Conservation (phyloP, 2,113 vertebrate species). For the Sinocyclocheilus rhinocerous region DNA sequence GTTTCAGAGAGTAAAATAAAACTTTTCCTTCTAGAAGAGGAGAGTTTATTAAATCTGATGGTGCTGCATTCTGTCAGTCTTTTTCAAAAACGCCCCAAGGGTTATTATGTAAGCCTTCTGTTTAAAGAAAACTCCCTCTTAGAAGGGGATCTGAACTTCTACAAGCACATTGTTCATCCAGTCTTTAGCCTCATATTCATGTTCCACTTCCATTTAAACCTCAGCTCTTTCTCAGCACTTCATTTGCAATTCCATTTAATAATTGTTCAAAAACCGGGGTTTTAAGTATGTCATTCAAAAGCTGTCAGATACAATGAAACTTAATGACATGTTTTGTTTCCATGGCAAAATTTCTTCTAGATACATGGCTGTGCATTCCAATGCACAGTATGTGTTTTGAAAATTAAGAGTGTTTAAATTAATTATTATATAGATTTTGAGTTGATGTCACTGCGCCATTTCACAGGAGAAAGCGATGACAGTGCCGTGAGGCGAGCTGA, state of each 20-base stretch:
- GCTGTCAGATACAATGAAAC: not conserved
- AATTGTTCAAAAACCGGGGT: not conserved
- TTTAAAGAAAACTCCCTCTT: not conserved
- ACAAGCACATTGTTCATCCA: not conserved
- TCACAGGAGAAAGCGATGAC: not conserved
- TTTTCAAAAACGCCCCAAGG: not conserved
- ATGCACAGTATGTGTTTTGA: not conserved
- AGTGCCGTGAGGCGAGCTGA: not conserved
- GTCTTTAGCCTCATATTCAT: not conserved
- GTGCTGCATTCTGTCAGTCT: slow-evolving; percentile 24
- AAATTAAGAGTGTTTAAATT: not conserved
- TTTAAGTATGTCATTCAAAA: slow-evolving; percentile 1
- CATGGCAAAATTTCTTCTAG: not conserved
- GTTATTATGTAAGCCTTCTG: slow-evolving; percentile 10
- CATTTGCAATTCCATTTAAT: slow-evolving; percentile 23
- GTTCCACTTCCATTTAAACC: not conserved
- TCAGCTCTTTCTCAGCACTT: not conserved
- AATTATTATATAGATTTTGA: not conserved
- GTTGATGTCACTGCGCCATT: not conserved
- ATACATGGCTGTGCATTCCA: not conserved
- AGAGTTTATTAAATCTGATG: not conserved
- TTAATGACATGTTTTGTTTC: slow-evolving; percentile 20
- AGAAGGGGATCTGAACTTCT: not conserved
- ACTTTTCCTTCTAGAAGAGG: not conserved
- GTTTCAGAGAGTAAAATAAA: not conserved